Conservation (phyloP, 2,888 invertebrate genomes). For the Trypoxylon attenuatum region DNA sequence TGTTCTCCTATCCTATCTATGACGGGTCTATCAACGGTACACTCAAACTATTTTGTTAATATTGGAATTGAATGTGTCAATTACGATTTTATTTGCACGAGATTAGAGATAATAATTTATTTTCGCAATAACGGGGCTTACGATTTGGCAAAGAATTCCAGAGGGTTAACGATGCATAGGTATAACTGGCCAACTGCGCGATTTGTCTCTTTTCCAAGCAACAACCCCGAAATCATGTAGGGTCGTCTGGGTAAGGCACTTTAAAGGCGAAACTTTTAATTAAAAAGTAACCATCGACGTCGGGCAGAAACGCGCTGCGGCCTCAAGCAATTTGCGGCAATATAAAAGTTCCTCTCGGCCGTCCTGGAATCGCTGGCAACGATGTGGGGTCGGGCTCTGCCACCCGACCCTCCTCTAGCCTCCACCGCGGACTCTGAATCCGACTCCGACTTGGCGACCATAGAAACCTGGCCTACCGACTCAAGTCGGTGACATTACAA, state of each 20-base stretch:
- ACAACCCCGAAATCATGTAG: neutral
- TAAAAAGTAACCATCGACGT: conserved; percentile 52
- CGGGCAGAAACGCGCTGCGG: conserved; percentile 7
- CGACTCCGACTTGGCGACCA: neutral
- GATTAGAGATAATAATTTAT: too few species aligned
- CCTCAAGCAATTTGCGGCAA: conserved; percentile 50
- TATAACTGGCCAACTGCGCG: neutral
- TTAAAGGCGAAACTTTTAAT: conserved; percentile 53
- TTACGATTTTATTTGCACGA: too few species aligned
- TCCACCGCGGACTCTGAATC: too few species aligned
- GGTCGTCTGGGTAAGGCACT: conserved; percentile 11
- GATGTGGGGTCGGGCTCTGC: conserved; percentile 4
- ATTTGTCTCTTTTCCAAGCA: conserved; percentile 4
- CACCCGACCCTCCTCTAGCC: neutral
- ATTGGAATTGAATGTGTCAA: too few species aligned
- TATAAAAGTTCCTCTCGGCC: conserved; percentile 46
- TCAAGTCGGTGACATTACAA: neutral
- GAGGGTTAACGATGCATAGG: too few species aligned
- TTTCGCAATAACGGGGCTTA: too few species aligned
- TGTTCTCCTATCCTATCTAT: too few species aligned
- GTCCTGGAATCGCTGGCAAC: conserved; percentile 28
- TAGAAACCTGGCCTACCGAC: neutral
- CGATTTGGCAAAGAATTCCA: too few species aligned
- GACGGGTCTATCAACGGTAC: too few species aligned
- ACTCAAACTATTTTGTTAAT: too few species aligned